A percentile compares a stretch with the other conserved stretches of the same genome.
Conservation (phyloP, 2,113 vertebrate species). For the Cochlearius cochlearius region DNA sequence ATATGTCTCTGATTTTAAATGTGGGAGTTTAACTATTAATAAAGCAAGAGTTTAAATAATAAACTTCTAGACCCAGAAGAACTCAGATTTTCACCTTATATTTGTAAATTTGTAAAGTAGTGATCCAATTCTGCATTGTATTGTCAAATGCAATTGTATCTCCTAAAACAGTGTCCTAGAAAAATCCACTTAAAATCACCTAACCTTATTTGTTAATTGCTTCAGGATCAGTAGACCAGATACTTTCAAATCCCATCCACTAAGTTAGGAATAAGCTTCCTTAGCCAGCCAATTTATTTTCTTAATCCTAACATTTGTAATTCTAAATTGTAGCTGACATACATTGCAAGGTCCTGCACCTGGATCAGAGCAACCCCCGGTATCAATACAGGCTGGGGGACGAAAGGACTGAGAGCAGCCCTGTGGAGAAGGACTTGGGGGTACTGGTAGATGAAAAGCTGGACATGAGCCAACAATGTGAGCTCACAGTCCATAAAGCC, state of each 20-base stretch:
- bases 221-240: no score
- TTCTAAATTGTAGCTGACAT: no score
- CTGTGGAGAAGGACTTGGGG: neutral
- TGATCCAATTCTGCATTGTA: neutral
- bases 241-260: no score
- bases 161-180: neutral
- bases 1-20: neutral
- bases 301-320: no score
- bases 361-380: neutral
- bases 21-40: neutral
- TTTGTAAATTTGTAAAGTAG: neutral
- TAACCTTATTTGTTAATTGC: no score
- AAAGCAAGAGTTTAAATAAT: neutral
- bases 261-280: no score
- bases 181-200: no score
- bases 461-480: neutral
- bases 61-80: neutral
- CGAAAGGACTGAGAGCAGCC: neutral
- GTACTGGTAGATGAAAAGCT: neutral
- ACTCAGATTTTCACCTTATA: neutral
- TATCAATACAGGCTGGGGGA: neutral
- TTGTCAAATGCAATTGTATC: neutral
- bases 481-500: neutral
- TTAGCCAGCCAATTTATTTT: no score
- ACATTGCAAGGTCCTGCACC: neutral